Conservation (phyloP, 2,797 vertebrate species). For the Cirrhinus mrigala region DNA sequence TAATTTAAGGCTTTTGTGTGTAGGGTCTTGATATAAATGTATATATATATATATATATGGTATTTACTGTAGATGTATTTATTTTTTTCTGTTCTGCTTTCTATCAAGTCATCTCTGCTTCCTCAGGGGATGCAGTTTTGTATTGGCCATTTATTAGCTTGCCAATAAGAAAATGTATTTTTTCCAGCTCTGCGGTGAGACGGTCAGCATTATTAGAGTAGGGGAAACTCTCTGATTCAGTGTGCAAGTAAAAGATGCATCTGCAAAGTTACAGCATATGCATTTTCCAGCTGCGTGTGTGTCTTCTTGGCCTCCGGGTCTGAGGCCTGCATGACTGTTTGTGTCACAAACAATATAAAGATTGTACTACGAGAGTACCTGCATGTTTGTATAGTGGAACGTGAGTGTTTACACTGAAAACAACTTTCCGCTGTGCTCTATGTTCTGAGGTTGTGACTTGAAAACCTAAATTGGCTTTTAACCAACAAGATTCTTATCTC, state of each 20-base stretch:
- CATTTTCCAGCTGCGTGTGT: constrained; percentile 35
- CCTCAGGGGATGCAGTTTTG: constrained; percentile 19
- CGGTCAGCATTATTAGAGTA: constrained; percentile 46
- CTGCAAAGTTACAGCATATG: constrained; percentile 34
- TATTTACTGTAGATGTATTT: neutral
- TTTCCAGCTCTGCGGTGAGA: constrained; percentile 7
- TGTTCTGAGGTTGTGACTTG: constrained; percentile 13
- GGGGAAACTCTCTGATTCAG: constrained; percentile 31
- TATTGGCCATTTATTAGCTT: constrained; percentile 37
- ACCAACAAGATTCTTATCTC: constrained; percentile 28
- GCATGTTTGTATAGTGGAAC: neutral
- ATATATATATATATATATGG: neutral
- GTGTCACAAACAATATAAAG: constrained; percentile 24
- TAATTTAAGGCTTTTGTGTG: constrained; percentile 35
- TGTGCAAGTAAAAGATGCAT: constrained; percentile 20
- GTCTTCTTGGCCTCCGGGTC: neutral
- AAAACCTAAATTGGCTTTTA: constrained; percentile 5
- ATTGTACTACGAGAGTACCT: constrained; percentile 6
- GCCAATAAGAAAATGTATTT: constrained; percentile 34
- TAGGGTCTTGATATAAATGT: constrained; percentile 25
- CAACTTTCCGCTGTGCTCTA: constrained; percentile 30
- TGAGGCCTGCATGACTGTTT: constrained; percentile 21
- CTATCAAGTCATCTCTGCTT: neutral
- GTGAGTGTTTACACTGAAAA: constrained; percentile 18
- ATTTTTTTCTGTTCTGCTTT: constrained; percentile 6